Percentiles rank a stretch among this genome's conserved stretches.
Evolutionary conservation across 64 coral and sea anemone species (phyloP).

Genomic region (Actinia tenebrosa): DNA sequence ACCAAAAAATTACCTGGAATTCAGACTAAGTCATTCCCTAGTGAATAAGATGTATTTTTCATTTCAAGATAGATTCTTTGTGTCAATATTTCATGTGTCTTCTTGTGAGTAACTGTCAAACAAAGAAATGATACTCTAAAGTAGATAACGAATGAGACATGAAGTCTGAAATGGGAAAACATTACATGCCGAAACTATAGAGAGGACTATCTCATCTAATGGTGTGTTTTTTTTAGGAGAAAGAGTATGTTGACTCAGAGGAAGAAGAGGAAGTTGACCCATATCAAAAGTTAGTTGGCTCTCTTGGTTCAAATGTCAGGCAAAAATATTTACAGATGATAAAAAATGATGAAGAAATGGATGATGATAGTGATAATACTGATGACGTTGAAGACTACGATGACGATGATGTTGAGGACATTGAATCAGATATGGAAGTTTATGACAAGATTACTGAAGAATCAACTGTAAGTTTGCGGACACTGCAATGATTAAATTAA

Average conservation of each 20-base stretch:
- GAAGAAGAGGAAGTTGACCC: slow-evolving; percentile 13
- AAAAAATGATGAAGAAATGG: slow-evolving; percentile 55
- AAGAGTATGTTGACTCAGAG: slow-evolving; percentile 25
- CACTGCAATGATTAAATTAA: too few species aligned
- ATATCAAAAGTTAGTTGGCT: slow-evolving; percentile 58
- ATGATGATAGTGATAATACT: slow-evolving; percentile 7
- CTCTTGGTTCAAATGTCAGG: slow-evolving; percentile 24
- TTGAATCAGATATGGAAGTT: slow-evolving; percentile 19
- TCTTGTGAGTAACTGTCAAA: too few species aligned
- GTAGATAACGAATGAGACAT: too few species aligned
- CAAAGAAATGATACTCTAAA: too few species aligned
- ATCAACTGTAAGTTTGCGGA: background rate
- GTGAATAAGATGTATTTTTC: too few species aligned
- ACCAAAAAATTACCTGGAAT: too few species aligned
- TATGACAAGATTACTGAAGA: background rate
- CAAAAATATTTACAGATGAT: slow-evolving; percentile 32
- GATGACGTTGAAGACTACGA: background rate
- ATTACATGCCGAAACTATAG: background rate
- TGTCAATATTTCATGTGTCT: too few species aligned
- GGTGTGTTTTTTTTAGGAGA: background rate
- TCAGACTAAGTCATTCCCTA: too few species aligned
- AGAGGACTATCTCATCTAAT: background rate
- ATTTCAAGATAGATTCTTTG: too few species aligned
- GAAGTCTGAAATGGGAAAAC: too few species aligned
- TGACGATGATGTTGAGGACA: background rate